These are phyloP conservation scores for Myrmecobius fasciatus DNA, from an alignment of 2,113 vertebrate species.

Conservation along the genomic window DNA sequence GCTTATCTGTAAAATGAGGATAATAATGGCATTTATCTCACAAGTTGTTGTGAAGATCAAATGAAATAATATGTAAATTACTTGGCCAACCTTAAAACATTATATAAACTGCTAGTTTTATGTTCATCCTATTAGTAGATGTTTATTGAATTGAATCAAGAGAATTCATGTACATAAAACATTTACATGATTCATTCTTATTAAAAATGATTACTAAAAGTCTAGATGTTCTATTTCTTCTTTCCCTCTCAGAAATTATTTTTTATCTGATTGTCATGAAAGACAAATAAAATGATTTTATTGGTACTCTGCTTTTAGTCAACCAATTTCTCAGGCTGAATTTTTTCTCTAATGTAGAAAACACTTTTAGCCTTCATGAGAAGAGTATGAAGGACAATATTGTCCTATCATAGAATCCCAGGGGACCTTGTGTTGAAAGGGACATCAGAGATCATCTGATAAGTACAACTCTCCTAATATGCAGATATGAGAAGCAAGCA, in stretches of 20 bases:
- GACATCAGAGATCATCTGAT: neutral
- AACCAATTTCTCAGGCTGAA: neutral
- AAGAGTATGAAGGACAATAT: neutral
- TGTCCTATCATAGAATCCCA: neutral
- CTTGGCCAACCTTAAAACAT: neutral
- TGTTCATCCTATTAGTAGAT: neutral
- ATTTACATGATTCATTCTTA: neutral
- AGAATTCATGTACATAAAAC: neutral
- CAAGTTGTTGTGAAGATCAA: neutral
- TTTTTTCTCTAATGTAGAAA: neutral
- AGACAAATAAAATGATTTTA: neutral
- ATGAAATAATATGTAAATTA: neutral
- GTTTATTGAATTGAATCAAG: neutral
- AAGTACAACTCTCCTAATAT: neutral
- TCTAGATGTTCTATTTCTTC: neutral
- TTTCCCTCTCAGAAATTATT: neutral
- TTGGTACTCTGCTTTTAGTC: neutral
- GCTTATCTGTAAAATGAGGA: neutral
- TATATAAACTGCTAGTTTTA: neutral
- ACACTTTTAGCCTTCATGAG: neutral
- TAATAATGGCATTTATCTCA: neutral
- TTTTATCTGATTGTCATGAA: neutral
- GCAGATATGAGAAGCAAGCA: neutral
- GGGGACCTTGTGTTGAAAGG: neutral
- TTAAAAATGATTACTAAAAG: neutral